phyloP scores from a whole-genome alignment of 2,113 vertebrate species.

The Ibidorhyncha struthersii region DNA sequence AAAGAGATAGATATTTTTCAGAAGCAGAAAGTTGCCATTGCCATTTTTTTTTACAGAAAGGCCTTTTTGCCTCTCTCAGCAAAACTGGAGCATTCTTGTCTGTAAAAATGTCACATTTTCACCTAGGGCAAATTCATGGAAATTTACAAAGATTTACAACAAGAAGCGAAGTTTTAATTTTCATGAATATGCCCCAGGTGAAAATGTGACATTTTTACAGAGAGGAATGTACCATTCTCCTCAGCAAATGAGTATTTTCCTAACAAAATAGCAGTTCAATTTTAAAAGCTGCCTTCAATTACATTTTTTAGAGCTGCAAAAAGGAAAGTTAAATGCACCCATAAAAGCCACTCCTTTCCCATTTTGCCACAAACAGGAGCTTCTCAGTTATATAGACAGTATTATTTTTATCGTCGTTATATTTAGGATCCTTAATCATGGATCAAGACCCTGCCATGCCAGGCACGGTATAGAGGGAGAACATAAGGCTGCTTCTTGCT shows the following conservation, averaged over 20 bases:
- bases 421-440: background rate
- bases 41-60: background rate
- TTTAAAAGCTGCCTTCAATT: conserved; percentile 20
- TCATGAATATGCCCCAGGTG: conserved; percentile 49
- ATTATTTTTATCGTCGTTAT: background rate
- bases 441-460: fast-evolving
- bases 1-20: background rate
- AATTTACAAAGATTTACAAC: conserved; percentile 63
- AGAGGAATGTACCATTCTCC: conserved; percentile 29
- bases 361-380: background rate
- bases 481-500: conserved; percentile 28
- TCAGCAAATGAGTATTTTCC: background rate
- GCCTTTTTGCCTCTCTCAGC: conserved; percentile 48
- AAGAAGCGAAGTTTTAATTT: conserved; percentile 59
- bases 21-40: background rate
- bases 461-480: background rate
- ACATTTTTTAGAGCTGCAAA: background rate
- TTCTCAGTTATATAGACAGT: background rate
- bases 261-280: background rate
- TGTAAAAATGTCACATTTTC: conserved; percentile 57
- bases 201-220: conserved; percentile 49
- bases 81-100: conserved; percentile 40
- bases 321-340: background rate
- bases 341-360: background rate
- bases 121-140: conserved; percentile 47